These are phyloP conservation scores for Micropoecilia bifurca DNA, from an alignment of 2,797 vertebrate species.

Conservation along the genomic window DNA sequence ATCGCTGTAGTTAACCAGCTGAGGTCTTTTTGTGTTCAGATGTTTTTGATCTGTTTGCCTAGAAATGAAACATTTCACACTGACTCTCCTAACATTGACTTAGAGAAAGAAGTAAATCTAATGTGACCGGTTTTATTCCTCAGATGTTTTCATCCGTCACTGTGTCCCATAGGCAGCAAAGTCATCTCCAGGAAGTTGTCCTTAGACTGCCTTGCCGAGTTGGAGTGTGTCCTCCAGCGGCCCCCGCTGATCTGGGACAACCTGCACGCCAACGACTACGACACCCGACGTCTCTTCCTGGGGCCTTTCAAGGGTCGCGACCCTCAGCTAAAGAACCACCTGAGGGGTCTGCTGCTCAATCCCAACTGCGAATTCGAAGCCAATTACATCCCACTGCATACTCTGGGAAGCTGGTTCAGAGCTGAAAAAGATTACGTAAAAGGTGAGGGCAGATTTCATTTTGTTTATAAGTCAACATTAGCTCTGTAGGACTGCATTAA, in stretches of 20 bases:
- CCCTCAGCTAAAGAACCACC: slow-evolving; percentile 71
- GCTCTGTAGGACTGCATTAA: slow-evolving; percentile 25
- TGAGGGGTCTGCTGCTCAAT: slow-evolving; percentile 87
- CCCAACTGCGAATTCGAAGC: slow-evolving; percentile 93
- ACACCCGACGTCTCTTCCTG: slow-evolving; percentile 88
- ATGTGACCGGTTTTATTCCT: not conserved
- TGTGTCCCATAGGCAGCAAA: slow-evolving; percentile 79
- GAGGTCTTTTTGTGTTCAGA: not conserved
- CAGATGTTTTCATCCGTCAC: slow-evolving; percentile 5
- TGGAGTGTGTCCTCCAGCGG: slow-evolving; percentile 82
- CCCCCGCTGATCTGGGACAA: slow-evolving; percentile 90
- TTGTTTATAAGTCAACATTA: slow-evolving; percentile 42
- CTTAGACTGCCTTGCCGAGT: slow-evolving; percentile 80
- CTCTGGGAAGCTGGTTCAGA: slow-evolving; percentile 83
- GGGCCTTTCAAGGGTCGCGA: slow-evolving; percentile 88
- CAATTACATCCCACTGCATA: slow-evolving; percentile 89
- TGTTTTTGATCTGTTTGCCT: not conserved
- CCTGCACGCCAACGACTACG: slow-evolving; percentile 90
- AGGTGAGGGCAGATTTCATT: slow-evolving; percentile 62
- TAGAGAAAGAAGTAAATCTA: not conserved
- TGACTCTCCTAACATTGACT: not conserved
- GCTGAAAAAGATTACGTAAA: slow-evolving; percentile 61
- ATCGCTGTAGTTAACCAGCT: not conserved
- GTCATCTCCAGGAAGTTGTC: slow-evolving; percentile 88
- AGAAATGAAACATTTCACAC: not conserved